A percentile compares a stretch with the other conserved stretches of the same genome.
Evolutionary conservation across 2,888 invertebrate species (phyloP).

Genomic region (Pachliopta kotzebuea): DNA sequence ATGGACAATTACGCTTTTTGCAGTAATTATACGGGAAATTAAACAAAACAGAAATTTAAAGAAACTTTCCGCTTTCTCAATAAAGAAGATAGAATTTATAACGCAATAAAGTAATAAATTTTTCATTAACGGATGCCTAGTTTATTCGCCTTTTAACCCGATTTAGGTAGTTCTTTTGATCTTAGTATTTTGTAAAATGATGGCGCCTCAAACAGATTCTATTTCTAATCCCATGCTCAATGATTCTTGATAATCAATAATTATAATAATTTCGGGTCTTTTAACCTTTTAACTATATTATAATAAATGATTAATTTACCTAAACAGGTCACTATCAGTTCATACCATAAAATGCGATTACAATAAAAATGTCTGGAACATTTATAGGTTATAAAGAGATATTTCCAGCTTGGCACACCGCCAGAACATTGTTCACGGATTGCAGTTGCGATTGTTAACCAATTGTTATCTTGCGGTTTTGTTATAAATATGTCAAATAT

Average conservation of each 20-base stretch:
- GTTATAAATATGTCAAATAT: constrained; percentile 22
- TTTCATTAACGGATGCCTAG: too few relatives aligned
- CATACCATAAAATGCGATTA: constrained; percentile 12
- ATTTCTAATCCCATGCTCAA: too few relatives aligned
- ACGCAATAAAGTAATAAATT: too few relatives aligned
- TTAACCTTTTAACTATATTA: neutral
- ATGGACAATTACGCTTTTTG: neutral
- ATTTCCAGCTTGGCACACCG: constrained; percentile 37
- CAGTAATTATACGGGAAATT: neutral
- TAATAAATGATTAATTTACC: constrained; percentile 10
- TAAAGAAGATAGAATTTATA: too few relatives aligned
- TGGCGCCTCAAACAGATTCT: too few relatives aligned
- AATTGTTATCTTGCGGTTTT: constrained; percentile 33
- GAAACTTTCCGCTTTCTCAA: too few relatives aligned
- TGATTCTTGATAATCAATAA: too few relatives aligned
- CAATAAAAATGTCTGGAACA: constrained; percentile 31
- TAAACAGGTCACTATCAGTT: constrained; percentile 12
- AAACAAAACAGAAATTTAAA: neutral
- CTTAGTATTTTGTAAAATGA: too few relatives aligned
- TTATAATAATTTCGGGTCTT: neutral
- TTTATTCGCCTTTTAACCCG: too few relatives aligned
- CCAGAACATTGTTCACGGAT: constrained; percentile 45
- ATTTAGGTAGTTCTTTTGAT: too few relatives aligned
- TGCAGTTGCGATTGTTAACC: constrained; percentile 42
- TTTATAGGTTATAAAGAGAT: constrained; percentile 31